Evolutionary conservation across 2,888 invertebrate genomes (phyloP), one percentile per base, ranked within the genome.

Genomic region (Agonum fuliginosum): DNA sequence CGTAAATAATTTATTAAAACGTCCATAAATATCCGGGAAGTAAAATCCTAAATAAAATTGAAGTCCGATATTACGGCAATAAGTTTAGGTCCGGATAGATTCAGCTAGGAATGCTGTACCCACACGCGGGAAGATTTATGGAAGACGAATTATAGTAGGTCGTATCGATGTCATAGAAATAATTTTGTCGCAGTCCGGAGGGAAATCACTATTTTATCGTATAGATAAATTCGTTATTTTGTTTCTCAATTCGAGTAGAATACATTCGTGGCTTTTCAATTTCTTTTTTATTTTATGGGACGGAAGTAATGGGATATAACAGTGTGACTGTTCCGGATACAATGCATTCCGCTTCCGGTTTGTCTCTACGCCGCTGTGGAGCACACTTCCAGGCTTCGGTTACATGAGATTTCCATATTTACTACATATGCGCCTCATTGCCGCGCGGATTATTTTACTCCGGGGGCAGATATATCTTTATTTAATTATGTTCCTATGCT

Each of bases 211-310:
- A 75, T 75, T 75, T 67, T 75, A 75, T 75, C 65, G 67, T 51
- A 67, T 46, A 75, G 75, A 75, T 75, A 75, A 75, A 75, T 75
- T 75, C 67, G 75, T 75, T 75, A 75, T 75, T 75, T 75, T 75
- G 75, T 75, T 75, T 51, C 65, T 48, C 67, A 75, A 75, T 75
- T 75, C 75, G 48, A 67, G 75, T 51, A 67, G 75, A 75, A 75
- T 75, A 75, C 67, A 65, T 75, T 75, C 62, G 67, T 75, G 75
- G 75, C 67, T 67, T 67, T 75, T 75, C 67, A 67, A 75, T 67
- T 75, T 65, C 67, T 67, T 75, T 75, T 75, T 75, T 75, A 75
- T 75, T 75, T 75, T 75, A 75, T 75, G 75, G 65, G 46, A 67
- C 65, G 75, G 75, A 75, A 75, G 75, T 75, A 75, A 75, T 75